Conservation (phyloP, 2,113 vertebrate species). For the Noturus placidus region DNA sequence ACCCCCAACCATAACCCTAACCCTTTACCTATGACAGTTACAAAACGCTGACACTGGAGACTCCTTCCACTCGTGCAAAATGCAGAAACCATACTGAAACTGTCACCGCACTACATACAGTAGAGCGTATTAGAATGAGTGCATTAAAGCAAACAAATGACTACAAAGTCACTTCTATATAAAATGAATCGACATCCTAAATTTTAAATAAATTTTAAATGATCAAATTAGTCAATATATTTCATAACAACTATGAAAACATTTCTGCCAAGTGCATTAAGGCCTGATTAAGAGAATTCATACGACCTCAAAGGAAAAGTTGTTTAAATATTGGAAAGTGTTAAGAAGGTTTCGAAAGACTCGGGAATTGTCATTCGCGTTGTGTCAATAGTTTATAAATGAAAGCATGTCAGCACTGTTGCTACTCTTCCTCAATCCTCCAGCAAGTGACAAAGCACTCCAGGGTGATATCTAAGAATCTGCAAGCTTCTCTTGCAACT, state of each 20-base stretch:
- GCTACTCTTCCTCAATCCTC: background rate
- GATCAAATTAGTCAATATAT: background rate
- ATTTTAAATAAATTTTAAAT: background rate
- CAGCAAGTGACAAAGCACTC: background rate
- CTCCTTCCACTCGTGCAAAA: background rate
- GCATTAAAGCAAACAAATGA: background rate
- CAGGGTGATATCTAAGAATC: background rate
- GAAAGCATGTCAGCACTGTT: background rate
- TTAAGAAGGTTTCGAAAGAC: background rate
- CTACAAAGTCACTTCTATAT: background rate
- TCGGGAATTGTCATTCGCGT: background rate
- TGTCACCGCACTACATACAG: background rate
- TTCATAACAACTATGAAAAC: background rate
- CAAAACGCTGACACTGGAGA: background rate
- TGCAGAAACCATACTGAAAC: background rate
- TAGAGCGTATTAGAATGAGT: background rate
- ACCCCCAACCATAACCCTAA: too few relatives aligned
- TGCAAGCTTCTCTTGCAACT: background rate
- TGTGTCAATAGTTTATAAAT: background rate
- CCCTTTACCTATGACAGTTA: background rate
- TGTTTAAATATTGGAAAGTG: background rate
- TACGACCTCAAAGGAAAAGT: background rate
- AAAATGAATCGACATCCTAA: background rate
- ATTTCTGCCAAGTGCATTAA: background rate
- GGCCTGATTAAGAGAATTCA: background rate